Conservation (phyloP, 2,113 vertebrate genomes). For the Nothobranchius furzeri region DNA sequence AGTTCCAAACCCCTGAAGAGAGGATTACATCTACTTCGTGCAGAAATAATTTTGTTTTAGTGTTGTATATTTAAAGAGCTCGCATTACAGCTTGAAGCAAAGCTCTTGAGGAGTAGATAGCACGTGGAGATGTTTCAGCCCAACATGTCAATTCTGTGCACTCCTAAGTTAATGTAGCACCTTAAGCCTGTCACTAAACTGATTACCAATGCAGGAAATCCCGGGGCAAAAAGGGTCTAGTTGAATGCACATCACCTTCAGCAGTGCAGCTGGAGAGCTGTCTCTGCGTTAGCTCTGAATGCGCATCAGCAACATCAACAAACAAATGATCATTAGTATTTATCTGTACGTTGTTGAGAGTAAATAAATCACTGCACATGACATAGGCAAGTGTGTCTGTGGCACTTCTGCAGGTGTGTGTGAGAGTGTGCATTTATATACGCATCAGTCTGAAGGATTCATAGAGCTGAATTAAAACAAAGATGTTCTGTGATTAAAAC, state of each 20-base stretch:
- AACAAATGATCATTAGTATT: constrained; percentile 40
- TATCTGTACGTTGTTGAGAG: constrained; percentile 22
- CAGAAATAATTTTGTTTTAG: constrained; percentile 38
- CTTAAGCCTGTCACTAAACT: constrained; percentile 42
- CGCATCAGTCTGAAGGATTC: constrained; percentile 26
- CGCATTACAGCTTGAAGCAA: constrained; percentile 30
- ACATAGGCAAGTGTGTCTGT: constrained; percentile 10
- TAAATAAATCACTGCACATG: constrained; percentile 32
- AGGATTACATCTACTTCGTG: constrained; percentile 22
- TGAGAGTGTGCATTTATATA: constrained; percentile 8
- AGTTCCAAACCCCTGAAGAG: constrained; percentile 39
- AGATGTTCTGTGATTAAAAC: constrained; percentile 37
- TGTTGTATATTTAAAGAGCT: constrained; percentile 32
- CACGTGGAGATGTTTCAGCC: constrained; percentile 33
- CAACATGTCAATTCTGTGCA: constrained; percentile 40
- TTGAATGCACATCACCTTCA: constrained; percentile 37
- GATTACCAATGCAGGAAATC: constrained; percentile 43
- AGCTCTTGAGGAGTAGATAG: constrained; percentile 16
- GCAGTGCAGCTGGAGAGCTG: constrained; percentile 20
- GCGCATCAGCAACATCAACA: constrained; percentile 31
- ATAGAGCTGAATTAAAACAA: constrained; percentile 46
- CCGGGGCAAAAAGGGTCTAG: constrained; percentile 13
- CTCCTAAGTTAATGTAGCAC: constrained; percentile 49
- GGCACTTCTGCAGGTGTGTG: constrained; percentile 6
- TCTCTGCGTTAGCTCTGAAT: constrained; percentile 27